These are phyloP conservation scores for Masnerella sp. DNA, from an alignment of 2,888 invertebrate species.

Conservation along the genomic window DNA sequence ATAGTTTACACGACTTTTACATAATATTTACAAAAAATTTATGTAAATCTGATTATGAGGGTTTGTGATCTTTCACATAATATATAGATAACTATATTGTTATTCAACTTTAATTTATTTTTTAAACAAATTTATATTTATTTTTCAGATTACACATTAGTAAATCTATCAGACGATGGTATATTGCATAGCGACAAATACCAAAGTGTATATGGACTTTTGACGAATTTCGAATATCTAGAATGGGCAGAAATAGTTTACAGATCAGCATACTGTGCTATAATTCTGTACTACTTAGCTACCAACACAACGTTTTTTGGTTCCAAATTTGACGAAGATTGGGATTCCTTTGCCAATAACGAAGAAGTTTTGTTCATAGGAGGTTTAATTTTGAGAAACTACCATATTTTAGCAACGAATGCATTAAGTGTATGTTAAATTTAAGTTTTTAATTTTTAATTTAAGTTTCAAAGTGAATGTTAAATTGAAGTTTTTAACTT, in stretches of 20 bases:
- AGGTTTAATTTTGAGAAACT: constrained; percentile 84
- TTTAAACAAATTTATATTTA: too few relatives aligned
- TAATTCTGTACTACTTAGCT: constrained; percentile 82
- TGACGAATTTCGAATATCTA: constrained; percentile 83
- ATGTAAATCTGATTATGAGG: too few relatives aligned
- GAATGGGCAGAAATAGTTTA: constrained; percentile 84
- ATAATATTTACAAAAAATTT: too few relatives aligned
- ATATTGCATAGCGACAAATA: constrained; percentile 74
- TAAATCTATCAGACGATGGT: constrained; percentile 65
- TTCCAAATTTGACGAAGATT: constrained; percentile 62
- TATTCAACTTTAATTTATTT: too few relatives aligned
- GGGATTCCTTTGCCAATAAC: constrained; percentile 71
- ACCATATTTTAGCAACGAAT: constrained; percentile 91
- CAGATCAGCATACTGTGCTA: constrained; percentile 82
- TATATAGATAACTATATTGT: too few relatives aligned
- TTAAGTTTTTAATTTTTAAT: not conserved
- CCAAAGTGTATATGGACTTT: constrained; percentile 80
- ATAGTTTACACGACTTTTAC: too few relatives aligned
- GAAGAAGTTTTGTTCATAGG: constrained; percentile 79
- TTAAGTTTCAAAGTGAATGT: too few relatives aligned
- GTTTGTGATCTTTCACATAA: too few relatives aligned
- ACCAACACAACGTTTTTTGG: constrained; percentile 81
- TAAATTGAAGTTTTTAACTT: too few relatives aligned
- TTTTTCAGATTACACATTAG: too few relatives aligned
- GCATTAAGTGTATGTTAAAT: constrained; percentile 80